Evolutionary conservation across 1,140 invertebrate genomes (phyloP), one percentile per base, ranked within the genome.

Genomic region (Caenorhabditis tropicalis): DNA sequence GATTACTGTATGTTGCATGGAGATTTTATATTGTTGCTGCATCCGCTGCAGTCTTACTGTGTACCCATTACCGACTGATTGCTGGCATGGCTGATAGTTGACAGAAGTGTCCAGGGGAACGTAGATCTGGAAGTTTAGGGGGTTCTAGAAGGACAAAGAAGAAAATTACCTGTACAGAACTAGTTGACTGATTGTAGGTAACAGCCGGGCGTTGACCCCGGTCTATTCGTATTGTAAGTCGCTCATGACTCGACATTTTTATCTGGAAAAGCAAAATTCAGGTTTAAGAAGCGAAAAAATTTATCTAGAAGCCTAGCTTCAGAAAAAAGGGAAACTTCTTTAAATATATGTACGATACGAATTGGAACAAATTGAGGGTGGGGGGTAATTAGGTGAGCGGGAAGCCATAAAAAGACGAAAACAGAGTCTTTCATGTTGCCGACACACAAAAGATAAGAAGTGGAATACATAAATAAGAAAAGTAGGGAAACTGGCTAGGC

Each of bases 21-120:
- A 29, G 49, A 82, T 70, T 51, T 82, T 82, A 16, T 70, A 82
- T 46, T 82, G 82, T 49, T 82, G 82, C 43, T 82, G 82, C 51
- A 82, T 46, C 16, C 82, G 31, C 21, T 82, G 82, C 24, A 82
- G n/a, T 12, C 39, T 82, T 2, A 82, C 39, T 12, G 29, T 51
- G 43, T 82, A 82, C 16, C 82, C 82, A 53, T 60, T 60, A 16
- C 60, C 43, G 6, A 82, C 36, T 29, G 70, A 46, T 29, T 58
- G 36, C 16, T 10, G 70, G 21, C 70, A 49, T 29, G 82, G 82
- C 10, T 58, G 82, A n/a, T 60, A 74, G 27, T 82, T 82, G 10
- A 82, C 82, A 49, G 24, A 27, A 10, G 58, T 82, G 24, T 82
- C 58, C 7, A 43, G 46, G 1, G 82, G 82, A 5, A 82, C 82